Base-by-base conservation (phyloP, 2,113 vertebrate genomes). In the Setophaga petechia region DNA sequence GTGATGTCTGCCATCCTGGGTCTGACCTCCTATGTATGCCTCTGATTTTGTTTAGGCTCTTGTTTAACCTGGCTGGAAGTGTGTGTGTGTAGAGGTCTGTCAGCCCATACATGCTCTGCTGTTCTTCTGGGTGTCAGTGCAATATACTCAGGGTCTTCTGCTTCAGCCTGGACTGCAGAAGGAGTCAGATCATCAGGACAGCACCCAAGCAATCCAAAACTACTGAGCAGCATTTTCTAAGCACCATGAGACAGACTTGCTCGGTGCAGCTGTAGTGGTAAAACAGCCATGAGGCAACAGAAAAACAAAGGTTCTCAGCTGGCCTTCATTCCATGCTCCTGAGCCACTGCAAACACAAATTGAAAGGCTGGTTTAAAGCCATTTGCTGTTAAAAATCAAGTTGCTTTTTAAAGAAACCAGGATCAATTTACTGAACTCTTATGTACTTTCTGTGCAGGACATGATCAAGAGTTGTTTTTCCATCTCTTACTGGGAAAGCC, bases 241-340 rank as follows among this genome's bases (percentile, higher is more conserved):
- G 30, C 44, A 33, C 10, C 0, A 0, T 44, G 61, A 37, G 19
- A 72, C 39, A 75, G 19, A 31, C 49, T 65, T 79, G 43, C 9
- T 65, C 27, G 44, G 25, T 75, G 52, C 2, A 7, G 31, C 68
- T 89, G 47, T 61, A 74, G 52, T 24, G 43, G 13, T 55, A n/a
- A 91, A 91, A 63, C 19, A 51, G 10, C 24, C 65, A 2, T 39
- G 58, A 83, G 15, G 27, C 44, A 84, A 84, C 18, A 79, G 46
- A 66, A 88, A 58, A 77, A 20, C 51, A 43, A 86, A 90, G 21
- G 27, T 8, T 66, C 44, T 85, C 65, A 52, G 12, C 0, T 89
- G 65, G 4, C 16, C 58, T 76, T 85, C 3, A 1, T 62, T 80
- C 37, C 0, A 1, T n/a, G 54, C 22, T 75, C 24, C 46, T 37